Evolutionary conservation across 2,888 invertebrate species (phyloP), one percentile per base, ranked within the genome.

Genomic region (Stenodera caucasica): DNA sequence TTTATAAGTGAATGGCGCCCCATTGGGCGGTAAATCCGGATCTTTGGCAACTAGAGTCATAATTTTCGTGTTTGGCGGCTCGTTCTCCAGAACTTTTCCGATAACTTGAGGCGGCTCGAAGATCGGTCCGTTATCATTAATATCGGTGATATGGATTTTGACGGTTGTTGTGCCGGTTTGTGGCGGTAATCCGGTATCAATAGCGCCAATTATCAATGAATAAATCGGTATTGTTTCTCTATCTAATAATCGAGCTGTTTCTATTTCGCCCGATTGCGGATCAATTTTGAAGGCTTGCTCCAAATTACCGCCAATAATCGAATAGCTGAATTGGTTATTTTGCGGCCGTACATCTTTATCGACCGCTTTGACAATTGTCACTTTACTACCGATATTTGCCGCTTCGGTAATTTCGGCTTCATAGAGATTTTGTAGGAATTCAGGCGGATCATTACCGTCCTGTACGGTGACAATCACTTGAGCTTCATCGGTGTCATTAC

Each of bases 391-490:
- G 9, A 89, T 80, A 0, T 80, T 73, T 0, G 90, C 90, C 18
- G 90, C 92, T 82, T 98, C 97, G 0, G 90, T 89, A 21, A 97
- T 85, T 62, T 85, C 86, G 0, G 91, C 87, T 73, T 91, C 90
- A 77, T 97, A 97, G 18, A 86, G 77, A 53, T 84, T 84, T 72
- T 90, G 87, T n/a, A 90, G 80, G 77, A 98, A 98, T 77, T 94
- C 93, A 0, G 97, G 97, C 0, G 97, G 95, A 82, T 97, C 97
- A 77, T 97, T 97, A 18, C 96, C 96, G 78, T 97, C 97, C 81
- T 96, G 94, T 65, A 98, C 92, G 0, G 92, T 91, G 64, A 98
- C 90, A 52, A 94, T 92, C 0, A 98, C 92, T 81, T 94, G 94
- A 3, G 96, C 96, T 81, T 94, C 95, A 76, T 96, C 96, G 0